Base-by-base conservation (phyloP, 35 echinoderm and acorn worm species). In the Heliocidaris erythrogramma region DNA sequence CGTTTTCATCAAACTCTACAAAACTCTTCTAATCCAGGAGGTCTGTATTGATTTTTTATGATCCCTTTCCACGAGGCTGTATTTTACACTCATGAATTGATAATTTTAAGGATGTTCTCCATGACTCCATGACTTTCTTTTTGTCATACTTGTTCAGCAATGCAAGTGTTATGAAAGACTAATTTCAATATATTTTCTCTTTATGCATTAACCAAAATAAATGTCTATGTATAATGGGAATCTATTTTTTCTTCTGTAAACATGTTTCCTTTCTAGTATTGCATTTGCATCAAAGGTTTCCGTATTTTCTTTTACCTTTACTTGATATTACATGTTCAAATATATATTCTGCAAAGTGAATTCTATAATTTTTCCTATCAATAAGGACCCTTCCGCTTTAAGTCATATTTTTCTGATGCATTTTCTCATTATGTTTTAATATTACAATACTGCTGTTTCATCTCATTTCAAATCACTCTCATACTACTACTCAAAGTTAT, bases 1-100 rank as follows among this genome's bases (percentile, higher is more conserved):
- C 97, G 96, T 60, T 95, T 96, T 60, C 61, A 93, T 21, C 95
- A 94, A 32, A 99, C 98, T 0, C 53, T 99, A 30, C 96, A 96
- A 49, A 95, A 97, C 49, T 96, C 97, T 87, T 71, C 84, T 31
- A 94, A 95, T 60, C 87, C 96, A 49, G 96, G 98, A 94, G 98
- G 98, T 99, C 95, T 50, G 50, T 50, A 88, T 48, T 88, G 10
- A 17, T 42, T 88, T 88, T 7, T 9, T 30, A 32, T 5, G 18
- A 71, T 27, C 24, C 61, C 35, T 42, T 42, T 42, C 35, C 35
- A 42, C 35, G 0, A 1, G 35, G 35, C 35, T 42, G 35, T 42
- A 42, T 42, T 42, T 42, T 42, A 42, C 35, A 42, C 35, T 3
- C 3, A 42, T 42, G 35, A 42, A 42, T 42, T 42, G 35, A 42